phyloP scores from a whole-genome alignment of 2,797 vertebrate genomes.

The Molothrus aeneus region DNA sequence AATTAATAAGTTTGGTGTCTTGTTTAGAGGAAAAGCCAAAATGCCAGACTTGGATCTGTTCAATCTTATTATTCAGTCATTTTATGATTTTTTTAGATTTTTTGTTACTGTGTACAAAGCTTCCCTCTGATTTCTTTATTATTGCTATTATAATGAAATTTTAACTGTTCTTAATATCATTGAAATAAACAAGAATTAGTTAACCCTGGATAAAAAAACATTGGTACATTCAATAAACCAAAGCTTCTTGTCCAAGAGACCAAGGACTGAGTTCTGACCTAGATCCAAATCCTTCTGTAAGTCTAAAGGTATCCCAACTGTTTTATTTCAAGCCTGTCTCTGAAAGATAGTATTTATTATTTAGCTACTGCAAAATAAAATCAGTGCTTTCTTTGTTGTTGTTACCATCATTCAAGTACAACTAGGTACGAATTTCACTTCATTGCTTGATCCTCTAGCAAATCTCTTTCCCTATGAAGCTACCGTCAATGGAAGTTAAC shows the following conservation, averaged over 20 bases:
- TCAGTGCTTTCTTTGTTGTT: neutral
- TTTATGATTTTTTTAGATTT: neutral
- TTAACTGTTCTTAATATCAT: neutral
- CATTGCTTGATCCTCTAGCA: neutral
- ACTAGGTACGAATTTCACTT: neutral
- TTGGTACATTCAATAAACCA: neutral
- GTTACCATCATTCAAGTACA: neutral
- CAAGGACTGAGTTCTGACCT: neutral
- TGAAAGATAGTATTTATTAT: neutral
- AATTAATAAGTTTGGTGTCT: neutral
- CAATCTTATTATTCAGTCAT: neutral
- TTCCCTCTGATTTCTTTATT: neutral
- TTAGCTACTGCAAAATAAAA: neutral
- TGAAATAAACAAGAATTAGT: neutral
- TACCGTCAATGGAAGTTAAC: neutral
- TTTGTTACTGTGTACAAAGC: neutral
- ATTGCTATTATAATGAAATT: neutral
- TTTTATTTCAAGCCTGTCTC: neutral
- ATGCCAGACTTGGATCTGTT: neutral
- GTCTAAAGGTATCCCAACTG: neutral
- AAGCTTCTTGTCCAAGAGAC: neutral
- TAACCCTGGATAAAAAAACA: neutral
- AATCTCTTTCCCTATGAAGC: neutral
- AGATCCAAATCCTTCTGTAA: neutral
- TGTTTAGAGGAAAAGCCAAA: neutral